A percentile compares a stretch with the other conserved stretches of the same genome.
Conservation (phyloP, 2,797 vertebrate genomes). For the Okamejei kenojei region DNA sequence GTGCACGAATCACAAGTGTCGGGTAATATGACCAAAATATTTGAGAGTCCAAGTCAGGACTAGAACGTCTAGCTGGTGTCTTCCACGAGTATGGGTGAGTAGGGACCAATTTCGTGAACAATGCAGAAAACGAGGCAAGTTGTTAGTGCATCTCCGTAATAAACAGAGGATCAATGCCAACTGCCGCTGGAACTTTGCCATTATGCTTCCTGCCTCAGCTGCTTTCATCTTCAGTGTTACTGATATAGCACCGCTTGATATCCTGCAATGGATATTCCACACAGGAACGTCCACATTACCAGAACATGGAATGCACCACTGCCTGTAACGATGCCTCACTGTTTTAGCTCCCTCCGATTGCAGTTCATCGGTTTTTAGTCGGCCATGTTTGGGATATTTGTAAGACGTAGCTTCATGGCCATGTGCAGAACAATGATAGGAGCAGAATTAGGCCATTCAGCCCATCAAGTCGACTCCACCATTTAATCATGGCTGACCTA, state of each 20-base stretch:
- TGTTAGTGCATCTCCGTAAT: neutral
- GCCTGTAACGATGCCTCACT: neutral
- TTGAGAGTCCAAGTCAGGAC: neutral
- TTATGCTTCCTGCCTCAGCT: neutral
- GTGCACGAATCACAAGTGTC: neutral
- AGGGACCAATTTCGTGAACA: neutral
- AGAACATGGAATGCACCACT: neutral
- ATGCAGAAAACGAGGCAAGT: neutral
- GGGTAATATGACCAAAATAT: neutral
- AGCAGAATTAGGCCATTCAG: too few relatives aligned
- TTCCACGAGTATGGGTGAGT: neutral
- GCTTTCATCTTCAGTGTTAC: neutral
- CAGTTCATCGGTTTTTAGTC: neutral
- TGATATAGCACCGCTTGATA: neutral
- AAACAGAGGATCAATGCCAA: neutral
- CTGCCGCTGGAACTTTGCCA: neutral
- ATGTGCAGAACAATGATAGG: neutral
- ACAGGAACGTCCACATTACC: neutral
- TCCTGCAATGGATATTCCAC: neutral
- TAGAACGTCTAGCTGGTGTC: neutral
- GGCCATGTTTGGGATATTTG: neutral
- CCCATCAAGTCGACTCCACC: too few relatives aligned
- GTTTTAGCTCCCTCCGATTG: neutral
- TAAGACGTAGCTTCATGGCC: too few relatives aligned
- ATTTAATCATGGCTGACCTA: too few relatives aligned